Evolutionary conservation across 2,113 vertebrate genomes (phyloP), one percentile per base, ranked within the genome.

Genomic region (Hyla sarda): DNA sequence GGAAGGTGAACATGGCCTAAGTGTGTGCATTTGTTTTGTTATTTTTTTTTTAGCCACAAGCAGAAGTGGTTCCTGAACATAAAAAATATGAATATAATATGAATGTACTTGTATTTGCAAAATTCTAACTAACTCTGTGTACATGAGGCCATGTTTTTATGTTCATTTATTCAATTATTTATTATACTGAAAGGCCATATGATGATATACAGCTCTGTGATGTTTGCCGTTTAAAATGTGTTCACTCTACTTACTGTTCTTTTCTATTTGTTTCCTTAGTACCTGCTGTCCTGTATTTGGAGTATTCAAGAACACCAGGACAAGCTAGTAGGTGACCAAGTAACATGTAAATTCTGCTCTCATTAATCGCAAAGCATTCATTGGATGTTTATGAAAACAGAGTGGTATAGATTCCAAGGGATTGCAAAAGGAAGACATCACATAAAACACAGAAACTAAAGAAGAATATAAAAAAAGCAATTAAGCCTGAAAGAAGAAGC

Each of bases 331-430:
- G 92, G 87, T 92, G 82, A 92, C 93, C 93, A 2, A 89, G 91
- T 96, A 95, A 95, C 92, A 95, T 94, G 94, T 89, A 88, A 90
- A 87, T 92, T 91, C 90, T 91, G 92, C 91, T 92, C 28, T 52
- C 72, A 30, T 45, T 37, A 1, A 37, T 37, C 30, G 23, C 32
- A n/a, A 28, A 41, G 25, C 45, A 28, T 4, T 71, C 50, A 21
- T 34, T 45, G n/a, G 30, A 58, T 30, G 71, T 72, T 11, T 80
- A n/a, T 73, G 48, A 69, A n/a, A 72, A 19, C 13, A 80, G 32
- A 32, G 10, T 34, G 45, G 56, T 74, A 16, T 76, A 84, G 50
- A 76, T 21, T 48, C 7, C 7, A 71, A 50, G 45, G n/a, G 50
- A 13, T 54, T 5, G 17, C 25, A 34, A 37, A 50, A 56, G 14